These are phyloP conservation scores for Oopsacas minuta DNA, from an alignment of 37 sponge, comb jelly and placozoan genomes.

Conservation along the genomic window DNA sequence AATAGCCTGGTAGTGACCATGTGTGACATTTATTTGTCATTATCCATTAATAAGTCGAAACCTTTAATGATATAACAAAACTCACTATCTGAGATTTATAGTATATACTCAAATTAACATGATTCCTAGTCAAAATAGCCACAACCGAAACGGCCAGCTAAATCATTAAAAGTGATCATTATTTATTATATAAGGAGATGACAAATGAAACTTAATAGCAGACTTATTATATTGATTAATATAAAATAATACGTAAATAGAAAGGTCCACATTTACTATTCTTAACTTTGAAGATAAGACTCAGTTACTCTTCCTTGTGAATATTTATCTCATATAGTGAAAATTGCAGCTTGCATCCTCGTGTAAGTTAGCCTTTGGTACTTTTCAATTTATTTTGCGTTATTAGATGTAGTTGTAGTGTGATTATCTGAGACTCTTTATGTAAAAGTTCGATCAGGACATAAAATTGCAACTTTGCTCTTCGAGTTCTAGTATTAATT, in stretches of 20 bases:
- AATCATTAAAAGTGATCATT: constrained; percentile 16
- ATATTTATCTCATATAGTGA: constrained; percentile 17
- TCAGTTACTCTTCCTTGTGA: constrained; percentile 14
- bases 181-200: constrained; percentile 6
- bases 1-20: no score
- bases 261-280: not conserved
- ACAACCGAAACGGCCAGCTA: not conserved
- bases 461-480: constrained; percentile 9
- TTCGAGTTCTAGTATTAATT: constrained; percentile 9
- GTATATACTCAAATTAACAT: not conserved
- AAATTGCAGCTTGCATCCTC: constrained; percentile 17
- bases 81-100: no score
- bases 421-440: constrained; percentile 18
- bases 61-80: no score
- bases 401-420: constrained; percentile 14
- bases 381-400: constrained; percentile 14
- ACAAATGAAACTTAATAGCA: constrained; percentile 17
- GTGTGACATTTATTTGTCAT: no score
- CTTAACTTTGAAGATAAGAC: not conserved
- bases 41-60: no score
- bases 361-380: constrained; percentile 16
- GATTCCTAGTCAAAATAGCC: not conserved
- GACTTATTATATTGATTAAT: constrained; percentile 18
- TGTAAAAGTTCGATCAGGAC: constrained; percentile 19
- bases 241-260: constrained; percentile 20